Conservation (phyloP, 1,140 invertebrate species). For the Hyphantria cunea region DNA sequence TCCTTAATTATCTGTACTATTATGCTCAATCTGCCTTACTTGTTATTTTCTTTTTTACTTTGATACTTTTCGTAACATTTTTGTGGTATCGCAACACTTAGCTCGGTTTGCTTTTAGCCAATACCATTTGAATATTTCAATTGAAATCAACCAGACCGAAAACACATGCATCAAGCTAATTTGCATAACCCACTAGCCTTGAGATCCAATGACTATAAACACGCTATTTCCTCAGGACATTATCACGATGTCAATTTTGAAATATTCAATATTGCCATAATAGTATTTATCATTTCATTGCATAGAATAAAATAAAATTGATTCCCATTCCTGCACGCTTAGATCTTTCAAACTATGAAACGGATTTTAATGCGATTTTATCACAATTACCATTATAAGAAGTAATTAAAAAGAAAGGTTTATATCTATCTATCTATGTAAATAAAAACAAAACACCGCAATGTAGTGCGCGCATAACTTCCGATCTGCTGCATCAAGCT, state of each 20-base stretch:
- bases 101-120: constrained; percentile 28
- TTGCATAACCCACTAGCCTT: constrained; percentile 42
- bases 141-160: constrained; percentile 61
- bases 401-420: too few species aligned
- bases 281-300: too few species aligned
- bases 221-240: constrained; percentile 11
- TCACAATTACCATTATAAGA: too few species aligned
- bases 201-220: constrained; percentile 12
- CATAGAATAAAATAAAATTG: too few species aligned
- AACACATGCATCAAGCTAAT: constrained; percentile 46
- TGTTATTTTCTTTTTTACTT: constrained; percentile 15
- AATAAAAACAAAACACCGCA: too few species aligned
- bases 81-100: constrained; percentile 24
- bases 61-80: constrained; percentile 12
- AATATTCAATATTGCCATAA: not conserved
- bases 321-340: too few species aligned
- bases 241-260: constrained; percentile 4
- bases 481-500: too few species aligned
- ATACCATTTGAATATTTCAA: constrained; percentile 44
- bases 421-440: too few species aligned
- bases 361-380: too few species aligned
- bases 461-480: too few species aligned
- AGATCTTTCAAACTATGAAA: constrained; percentile 15
- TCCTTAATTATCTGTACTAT: too few species aligned
- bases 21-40: not conserved